A percentile compares a stretch with the other conserved stretches of the same genome.
These are phyloP conservation scores for Micrastur ruficollis DNA, from an alignment of 2,797 vertebrate genomes.

Conservation along the genomic window DNA sequence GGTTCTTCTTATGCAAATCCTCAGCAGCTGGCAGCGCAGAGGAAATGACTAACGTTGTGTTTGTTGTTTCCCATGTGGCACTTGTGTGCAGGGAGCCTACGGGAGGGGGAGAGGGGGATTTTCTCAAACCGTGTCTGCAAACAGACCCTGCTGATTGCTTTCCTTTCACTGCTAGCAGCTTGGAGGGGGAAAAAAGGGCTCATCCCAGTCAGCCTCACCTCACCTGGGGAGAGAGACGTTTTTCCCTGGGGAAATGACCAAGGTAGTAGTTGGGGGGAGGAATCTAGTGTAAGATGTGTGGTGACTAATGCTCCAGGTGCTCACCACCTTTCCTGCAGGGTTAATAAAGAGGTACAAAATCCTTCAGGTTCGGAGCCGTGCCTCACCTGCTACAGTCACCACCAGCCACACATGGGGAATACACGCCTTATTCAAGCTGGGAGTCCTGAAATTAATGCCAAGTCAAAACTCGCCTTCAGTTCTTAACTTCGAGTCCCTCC, in stretches of 20 bases:
- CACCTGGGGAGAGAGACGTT: rapidly evolving
- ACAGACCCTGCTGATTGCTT: constrained; percentile 7
- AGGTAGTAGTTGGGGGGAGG: neutral
- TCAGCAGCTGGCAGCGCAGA: constrained; percentile 43
- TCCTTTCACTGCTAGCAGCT: constrained; percentile 2
- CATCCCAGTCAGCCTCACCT: neutral
- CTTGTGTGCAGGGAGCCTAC: neutral
- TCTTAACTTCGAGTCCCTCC: neutral
- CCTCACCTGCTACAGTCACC: neutral
- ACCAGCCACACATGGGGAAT: neutral
- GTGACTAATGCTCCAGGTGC: neutral
- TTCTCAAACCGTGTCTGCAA: neutral
- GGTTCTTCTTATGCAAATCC: constrained; percentile 60
- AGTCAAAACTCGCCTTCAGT: neutral
- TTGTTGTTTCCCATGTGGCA: neutral
- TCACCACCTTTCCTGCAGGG: neutral
- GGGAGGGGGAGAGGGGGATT: neutral
- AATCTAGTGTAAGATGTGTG: neutral
- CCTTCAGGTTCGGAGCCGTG: neutral
- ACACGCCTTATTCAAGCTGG: neutral
- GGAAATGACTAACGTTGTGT: constrained; percentile 49
- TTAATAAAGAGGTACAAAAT: neutral
- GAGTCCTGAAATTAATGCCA: neutral
- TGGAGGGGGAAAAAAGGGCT: neutral
- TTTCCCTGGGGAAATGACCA: neutral